phyloP scores from a whole-genome alignment of 2,888 invertebrate genomes.

The Carpatolechia fugitivella region DNA sequence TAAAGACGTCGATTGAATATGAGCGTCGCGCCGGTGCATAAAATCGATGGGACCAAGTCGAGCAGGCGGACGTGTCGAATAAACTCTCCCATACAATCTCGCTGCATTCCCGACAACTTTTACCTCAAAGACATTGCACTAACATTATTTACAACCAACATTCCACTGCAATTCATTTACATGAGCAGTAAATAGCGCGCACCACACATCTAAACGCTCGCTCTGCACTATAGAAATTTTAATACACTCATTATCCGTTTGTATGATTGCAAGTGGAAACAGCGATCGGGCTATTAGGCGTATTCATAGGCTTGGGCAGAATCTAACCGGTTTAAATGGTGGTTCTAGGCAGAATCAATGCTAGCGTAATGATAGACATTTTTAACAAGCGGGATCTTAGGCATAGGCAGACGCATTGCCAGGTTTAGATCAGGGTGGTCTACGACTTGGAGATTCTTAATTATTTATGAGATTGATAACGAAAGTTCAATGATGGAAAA shows the following conservation, averaged over 20 bases:
- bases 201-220: constrained; percentile 7
- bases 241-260: constrained; percentile 33
- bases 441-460: background rate
- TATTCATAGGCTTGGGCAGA: constrained; percentile 45
- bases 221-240: constrained; percentile 23
- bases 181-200: constrained; percentile 9
- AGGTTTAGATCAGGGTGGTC: constrained; percentile 8
- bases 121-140: constrained; percentile 29
- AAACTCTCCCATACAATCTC: constrained; percentile 32
- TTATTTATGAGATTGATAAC: constrained; percentile 1
- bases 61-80: constrained; percentile 31
- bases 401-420: constrained; percentile 2
- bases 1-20: constrained; percentile 57
- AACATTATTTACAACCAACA: constrained; percentile 17
- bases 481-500: no score
- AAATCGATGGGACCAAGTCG: constrained; percentile 49
- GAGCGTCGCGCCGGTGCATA: constrained; percentile 50
- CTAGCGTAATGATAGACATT: constrained; percentile 49
- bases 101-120: constrained; percentile 38
- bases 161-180: constrained; percentile 14
- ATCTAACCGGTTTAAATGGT: constrained; percentile 59
- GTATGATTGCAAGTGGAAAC: constrained; percentile 49
- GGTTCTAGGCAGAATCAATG: constrained; percentile 53
- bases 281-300: constrained; percentile 38
- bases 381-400: constrained; percentile 36